Conservation (phyloP, 2,888 invertebrate species). For the Rotaria socialis region DNA sequence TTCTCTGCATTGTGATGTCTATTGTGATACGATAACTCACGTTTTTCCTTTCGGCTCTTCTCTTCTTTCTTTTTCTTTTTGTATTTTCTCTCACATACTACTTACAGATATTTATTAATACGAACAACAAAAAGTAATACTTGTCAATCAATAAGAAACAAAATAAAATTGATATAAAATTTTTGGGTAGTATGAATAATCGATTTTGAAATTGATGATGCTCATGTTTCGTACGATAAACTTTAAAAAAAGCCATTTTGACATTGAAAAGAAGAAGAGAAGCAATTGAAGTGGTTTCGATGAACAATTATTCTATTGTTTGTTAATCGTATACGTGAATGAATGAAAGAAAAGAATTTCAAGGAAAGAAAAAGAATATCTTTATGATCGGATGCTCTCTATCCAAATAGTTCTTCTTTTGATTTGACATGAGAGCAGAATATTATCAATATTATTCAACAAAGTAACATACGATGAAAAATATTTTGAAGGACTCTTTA, state of each 20-base stretch:
- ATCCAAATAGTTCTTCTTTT: background rate
- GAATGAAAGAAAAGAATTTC: background rate
- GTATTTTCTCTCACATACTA: background rate
- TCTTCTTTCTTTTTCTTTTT: background rate
- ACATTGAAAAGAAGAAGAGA: background rate
- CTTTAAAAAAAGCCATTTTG: background rate
- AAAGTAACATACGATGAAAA: background rate
- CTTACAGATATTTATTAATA: background rate
- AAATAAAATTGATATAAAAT: background rate
- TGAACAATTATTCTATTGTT: slow-evolving; percentile 3
- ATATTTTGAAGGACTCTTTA: background rate
- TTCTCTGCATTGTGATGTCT: slow-evolving; percentile 3
- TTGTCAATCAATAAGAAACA: background rate
- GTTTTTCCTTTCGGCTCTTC: background rate
- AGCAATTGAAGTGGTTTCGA: background rate
- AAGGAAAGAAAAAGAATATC: slow-evolving; percentile 5
- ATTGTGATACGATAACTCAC: slow-evolving; percentile 11
- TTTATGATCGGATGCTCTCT: background rate
- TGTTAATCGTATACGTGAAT: background rate
- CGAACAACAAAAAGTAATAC: background rate
- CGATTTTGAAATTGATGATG: background rate
- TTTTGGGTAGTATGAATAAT: no score
- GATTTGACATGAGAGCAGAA: background rate
- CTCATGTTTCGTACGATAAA: background rate
- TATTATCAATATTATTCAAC: slow-evolving; percentile 6